Evolutionary conservation across 2,797 vertebrate species (phyloP), one percentile per base, ranked within the genome.

Genomic region (Hirundo rustica): DNA sequence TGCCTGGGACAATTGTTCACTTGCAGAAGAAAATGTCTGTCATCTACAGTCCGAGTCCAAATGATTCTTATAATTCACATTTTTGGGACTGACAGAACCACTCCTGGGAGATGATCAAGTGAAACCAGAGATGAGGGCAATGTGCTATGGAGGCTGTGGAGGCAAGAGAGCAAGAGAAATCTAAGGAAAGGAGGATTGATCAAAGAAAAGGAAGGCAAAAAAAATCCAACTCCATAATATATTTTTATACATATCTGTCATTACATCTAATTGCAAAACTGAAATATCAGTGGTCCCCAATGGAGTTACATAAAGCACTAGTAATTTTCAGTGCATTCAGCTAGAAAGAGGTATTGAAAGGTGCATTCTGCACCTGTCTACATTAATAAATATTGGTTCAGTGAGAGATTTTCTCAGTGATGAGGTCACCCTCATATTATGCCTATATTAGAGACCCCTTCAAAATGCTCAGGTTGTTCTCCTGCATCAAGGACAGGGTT

Each of bases 331-430:
- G 62, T 53, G 75, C 74, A 75, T 92, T 87, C 68, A 75, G 71
- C 36, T 84, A 91, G 83, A 89, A 92, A 90, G 72, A 44, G 9
- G 27, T 89, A 92, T 73, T 75, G 45, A 91, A 93, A 94, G 77
- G 47, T 70, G 42, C 32, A 61, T 94, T 92, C 85, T 91, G 45
- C 89, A 90, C 62, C 85, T 95, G 91, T 87, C 83, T 95, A 74
- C 77, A 55, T 88, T 84, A 95, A 89, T 86, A 95, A 96, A 89
- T 30, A 73, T 20, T 7, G 2, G 34, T 71, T 92, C 65, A 88
- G 71, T 88, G 89, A 88, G 30, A 84, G 67, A 83, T 75, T 87
- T 83, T 32, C 57, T 75, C 34, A 25, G 67, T 76, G 79, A 88
- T 19, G 71, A 88, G 72, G 74, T 85, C 45, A 89, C 34, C 42